These are phyloP conservation scores for Acrossocheilus fasciatus DNA, from an alignment of 2,797 vertebrate species.

Conservation along the genomic window DNA sequence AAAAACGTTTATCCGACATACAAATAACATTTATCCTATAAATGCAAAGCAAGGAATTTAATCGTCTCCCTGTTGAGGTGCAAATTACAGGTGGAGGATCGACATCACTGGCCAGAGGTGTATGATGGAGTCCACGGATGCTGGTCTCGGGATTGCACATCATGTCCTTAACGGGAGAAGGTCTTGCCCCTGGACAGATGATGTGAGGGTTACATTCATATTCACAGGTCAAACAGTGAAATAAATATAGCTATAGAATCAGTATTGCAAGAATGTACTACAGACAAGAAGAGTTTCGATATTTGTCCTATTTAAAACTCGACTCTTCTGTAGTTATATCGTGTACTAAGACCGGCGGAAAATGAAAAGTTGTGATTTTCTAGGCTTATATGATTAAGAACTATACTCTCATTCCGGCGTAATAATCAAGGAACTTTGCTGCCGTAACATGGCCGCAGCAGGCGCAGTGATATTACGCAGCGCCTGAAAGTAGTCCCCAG, in stretches of 20 bases:
- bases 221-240: constrained; percentile 7
- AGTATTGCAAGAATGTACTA: not conserved
- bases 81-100: constrained; percentile 65
- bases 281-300: not conserved
- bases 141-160: constrained; percentile 43
- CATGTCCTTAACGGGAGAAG: constrained; percentile 79
- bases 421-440: too few relatives aligned
- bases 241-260: not conserved
- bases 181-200: constrained; percentile 90
- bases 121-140: constrained; percentile 61
- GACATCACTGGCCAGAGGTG: constrained; percentile 60
- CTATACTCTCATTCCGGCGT: too few relatives aligned
- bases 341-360: too few relatives aligned
- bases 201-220: constrained; percentile 40
- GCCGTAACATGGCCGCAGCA: too few relatives aligned
- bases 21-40: constrained; percentile 81
- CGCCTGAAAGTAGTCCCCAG: too few relatives aligned
- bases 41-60: constrained; percentile 81
- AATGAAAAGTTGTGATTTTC: too few relatives aligned
- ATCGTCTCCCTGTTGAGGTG: constrained; percentile 68
- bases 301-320: too few relatives aligned
- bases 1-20: constrained; percentile 72
- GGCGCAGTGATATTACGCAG: too few relatives aligned
- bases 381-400: too few relatives aligned
- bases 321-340: too few relatives aligned